These are phyloP conservation scores for Stigmatopora nigra DNA, from an alignment of 2,113 vertebrate genomes.

Conservation along the genomic window DNA sequence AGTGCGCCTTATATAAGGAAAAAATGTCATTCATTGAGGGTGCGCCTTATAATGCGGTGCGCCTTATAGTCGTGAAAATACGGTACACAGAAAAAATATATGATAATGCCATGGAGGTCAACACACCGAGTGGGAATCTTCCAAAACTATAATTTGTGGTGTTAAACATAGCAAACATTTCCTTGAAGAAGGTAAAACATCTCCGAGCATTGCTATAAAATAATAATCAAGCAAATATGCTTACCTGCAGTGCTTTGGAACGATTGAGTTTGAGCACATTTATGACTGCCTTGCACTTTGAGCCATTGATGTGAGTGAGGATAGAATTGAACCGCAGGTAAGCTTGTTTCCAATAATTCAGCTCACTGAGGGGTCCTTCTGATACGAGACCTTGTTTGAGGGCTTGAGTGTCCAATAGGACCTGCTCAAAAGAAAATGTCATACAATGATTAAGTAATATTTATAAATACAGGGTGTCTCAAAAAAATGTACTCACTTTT, in stretches of 20 bases:
- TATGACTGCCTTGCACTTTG: constrained; percentile 69
- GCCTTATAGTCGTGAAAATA: too few relatives aligned
- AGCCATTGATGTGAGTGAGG: constrained; percentile 76
- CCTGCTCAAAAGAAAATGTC: constrained; percentile 46
- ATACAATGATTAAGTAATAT: too few relatives aligned
- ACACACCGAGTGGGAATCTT: too few relatives aligned
- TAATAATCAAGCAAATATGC: background rate
- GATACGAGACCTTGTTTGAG: constrained; percentile 70
- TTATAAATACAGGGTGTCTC: too few relatives aligned
- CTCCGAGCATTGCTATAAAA: background rate
- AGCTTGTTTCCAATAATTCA: constrained; percentile 77
- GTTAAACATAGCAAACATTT: too few relatives aligned
- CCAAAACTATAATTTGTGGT: too few relatives aligned
- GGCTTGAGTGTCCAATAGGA: constrained; percentile 73
- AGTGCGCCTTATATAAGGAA: too few relatives aligned
- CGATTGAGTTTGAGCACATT: constrained; percentile 68
- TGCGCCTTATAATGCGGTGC: too few relatives aligned
- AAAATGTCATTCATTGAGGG: too few relatives aligned
- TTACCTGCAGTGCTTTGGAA: constrained; percentile 75
- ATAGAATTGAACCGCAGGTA: constrained; percentile 76
- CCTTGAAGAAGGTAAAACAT: background rate
- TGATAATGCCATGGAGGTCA: too few relatives aligned
- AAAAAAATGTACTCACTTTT: too few relatives aligned
- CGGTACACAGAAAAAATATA: too few relatives aligned
- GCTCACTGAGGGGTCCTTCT: constrained; percentile 74